phyloP scores from a whole-genome alignment of 2,888 invertebrate genomes.

The Alloplasta piceator region DNA sequence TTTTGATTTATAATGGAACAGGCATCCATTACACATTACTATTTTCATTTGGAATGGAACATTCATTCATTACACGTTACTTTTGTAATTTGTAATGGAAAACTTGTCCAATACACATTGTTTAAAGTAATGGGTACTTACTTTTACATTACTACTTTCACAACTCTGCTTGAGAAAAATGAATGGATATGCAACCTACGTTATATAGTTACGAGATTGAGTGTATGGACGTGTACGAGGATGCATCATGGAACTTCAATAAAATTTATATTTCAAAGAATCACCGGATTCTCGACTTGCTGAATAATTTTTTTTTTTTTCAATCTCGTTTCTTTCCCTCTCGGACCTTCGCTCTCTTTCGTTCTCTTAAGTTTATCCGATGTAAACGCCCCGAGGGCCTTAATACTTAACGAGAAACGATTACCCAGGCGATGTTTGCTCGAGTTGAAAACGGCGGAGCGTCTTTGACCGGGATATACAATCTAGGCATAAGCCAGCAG shows the following conservation, averaged over 20 bases:
- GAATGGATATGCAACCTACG: not conserved
- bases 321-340: not conserved
- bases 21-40: no score
- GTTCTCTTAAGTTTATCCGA: not conserved
- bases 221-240: conserved; percentile 40
- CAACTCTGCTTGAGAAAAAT: not conserved
- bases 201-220: conserved; percentile 8
- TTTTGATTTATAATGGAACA: no score
- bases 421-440: conserved; percentile 22
- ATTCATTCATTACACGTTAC: no score
- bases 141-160: no score
- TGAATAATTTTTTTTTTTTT: not conserved
- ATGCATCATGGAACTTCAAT: conserved; percentile 58
- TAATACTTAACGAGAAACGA: conserved; percentile 32
- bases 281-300: conserved; percentile 39
- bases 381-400: conserved; percentile 18
- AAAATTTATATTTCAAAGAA: conserved; percentile 65
- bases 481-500: not conserved
- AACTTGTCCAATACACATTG: no score
- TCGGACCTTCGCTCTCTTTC: not conserved
- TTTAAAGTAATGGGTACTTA: no score
- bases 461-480: conserved; percentile 4
- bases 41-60: no score
- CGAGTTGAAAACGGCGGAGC: conserved; percentile 13
- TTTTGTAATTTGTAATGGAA: no score